A percentile compares a stretch with the other conserved stretches of the same genome.
These are phyloP conservation scores for Nycticryphes semicollaris DNA, from an alignment of 2,113 vertebrate genomes.

Conservation along the genomic window DNA sequence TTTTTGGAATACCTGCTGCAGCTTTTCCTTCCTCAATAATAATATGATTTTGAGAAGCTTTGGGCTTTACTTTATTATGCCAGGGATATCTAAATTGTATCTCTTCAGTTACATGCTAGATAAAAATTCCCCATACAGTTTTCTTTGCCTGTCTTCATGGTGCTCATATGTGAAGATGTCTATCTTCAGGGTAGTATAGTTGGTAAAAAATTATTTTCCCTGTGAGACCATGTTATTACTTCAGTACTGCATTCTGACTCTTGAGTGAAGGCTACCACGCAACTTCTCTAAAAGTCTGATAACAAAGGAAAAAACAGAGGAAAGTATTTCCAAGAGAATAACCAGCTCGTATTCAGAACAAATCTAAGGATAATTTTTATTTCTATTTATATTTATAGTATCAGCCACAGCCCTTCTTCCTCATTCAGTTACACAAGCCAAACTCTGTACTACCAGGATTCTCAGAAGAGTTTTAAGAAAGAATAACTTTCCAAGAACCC, in stretches of 20 bases:
- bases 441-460: background rate
- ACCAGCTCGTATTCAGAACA: background rate
- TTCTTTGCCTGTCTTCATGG: background rate
- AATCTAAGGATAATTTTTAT: background rate
- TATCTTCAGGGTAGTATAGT: background rate
- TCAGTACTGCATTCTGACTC: background rate
- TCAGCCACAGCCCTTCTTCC: background rate
- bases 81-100: constrained; percentile 48
- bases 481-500: background rate
- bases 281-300: background rate
- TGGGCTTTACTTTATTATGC: constrained; percentile 27
- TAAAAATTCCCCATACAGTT: background rate
- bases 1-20: background rate
- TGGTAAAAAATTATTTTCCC: background rate
- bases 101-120: constrained; percentile 3
- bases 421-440: background rate
- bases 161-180: background rate
- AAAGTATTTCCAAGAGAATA: background rate
- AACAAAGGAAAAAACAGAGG: background rate
- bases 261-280: background rate
- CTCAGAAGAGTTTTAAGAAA: background rate
- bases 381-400: background rate
- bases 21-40: background rate
- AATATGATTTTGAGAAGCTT: background rate
- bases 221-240: background rate